Base-by-base conservation (phyloP, 2,113 vertebrate genomes). In the Tetraodon nigroviridis region DNA sequence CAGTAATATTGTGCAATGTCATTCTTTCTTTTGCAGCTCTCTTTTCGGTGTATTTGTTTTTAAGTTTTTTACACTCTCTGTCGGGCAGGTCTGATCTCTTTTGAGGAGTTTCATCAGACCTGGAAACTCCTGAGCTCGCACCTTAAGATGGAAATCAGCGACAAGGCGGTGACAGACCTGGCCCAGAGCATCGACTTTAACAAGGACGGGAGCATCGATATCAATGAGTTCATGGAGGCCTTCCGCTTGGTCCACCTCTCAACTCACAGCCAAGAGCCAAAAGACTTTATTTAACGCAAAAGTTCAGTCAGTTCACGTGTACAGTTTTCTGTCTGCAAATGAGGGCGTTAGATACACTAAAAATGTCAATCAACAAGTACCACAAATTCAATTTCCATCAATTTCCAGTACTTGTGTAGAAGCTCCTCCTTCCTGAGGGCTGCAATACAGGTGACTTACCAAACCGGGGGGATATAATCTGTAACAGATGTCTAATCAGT, bases 171-270 rank as follows among this genome's bases (percentile, higher is more conserved):
- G 58, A 67, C 83, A 0, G 89, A 94, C 83, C 80, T 99, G 61
- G 93, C 92, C 14, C 86, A 88, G 45, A 96, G 94, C 84, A 97
- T 98, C 0, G 95, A 98, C 71, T 97, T 99, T 88, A 98, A 98
- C 79, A 96, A 94, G 70, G 95, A 98, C 0, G 95, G 95, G 13
- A 94, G 87, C 82, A 96, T 98, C 0, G 95, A 98, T 67, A 97
- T 97, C 85, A 99, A 97, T 0, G 95, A 98, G 86, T 98, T 99
- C 87, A 90, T 98, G 65, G 95, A 99, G 85, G 95, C 95, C 7
- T 98, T 98, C 72, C 91, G 94, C 40, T 89, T 99, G 0, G 91
- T 93, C 52, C 92, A 89, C 84, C 90, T 75, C 66, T 90, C 61
- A 59, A 55, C 58, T 13, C 5, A n/a, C 44, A 7, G 14, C 44